phyloP scores from a whole-genome alignment of 2,888 invertebrate genomes.

The Orchesellides sinensis region DNA sequence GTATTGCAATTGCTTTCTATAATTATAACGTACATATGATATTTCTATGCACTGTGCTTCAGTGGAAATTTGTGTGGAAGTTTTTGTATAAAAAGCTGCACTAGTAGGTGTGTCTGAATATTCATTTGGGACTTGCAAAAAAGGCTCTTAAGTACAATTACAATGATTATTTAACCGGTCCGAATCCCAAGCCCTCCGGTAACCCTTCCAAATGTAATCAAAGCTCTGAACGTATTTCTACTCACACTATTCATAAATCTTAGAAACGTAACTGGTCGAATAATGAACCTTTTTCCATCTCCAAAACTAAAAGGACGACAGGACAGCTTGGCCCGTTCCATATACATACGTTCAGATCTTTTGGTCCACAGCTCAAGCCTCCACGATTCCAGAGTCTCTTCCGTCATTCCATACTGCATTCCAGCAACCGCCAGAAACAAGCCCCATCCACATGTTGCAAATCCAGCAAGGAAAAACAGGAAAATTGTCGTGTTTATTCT shows the following conservation, averaged over 20 bases:
- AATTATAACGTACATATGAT: background rate
- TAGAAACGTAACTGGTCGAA: background rate
- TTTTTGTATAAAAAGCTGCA: background rate
- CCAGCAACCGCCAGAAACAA: background rate
- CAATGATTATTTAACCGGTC: background rate
- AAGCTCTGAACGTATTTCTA: background rate
- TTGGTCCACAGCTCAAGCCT: background rate
- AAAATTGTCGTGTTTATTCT: background rate
- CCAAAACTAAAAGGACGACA: background rate
- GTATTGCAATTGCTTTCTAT: no score
- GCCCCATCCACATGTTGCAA: background rate
- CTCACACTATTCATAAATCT: background rate
- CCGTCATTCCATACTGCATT: background rate
- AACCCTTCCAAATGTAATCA: background rate
- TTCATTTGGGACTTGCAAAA: background rate
- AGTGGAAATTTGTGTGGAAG: background rate
- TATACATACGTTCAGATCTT: background rate
- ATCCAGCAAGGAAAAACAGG: background rate
- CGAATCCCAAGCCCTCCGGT: background rate
- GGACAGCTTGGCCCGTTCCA: background rate
- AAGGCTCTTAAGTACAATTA: background rate
- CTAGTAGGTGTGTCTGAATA: no score
- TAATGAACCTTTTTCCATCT: slow-evolving; percentile 5
- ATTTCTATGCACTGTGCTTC: background rate
- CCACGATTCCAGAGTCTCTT: background rate